These are phyloP conservation scores for Cheiracanthium punctorium DNA, from an alignment of 2,888 invertebrate genomes.

Conservation along the genomic window DNA sequence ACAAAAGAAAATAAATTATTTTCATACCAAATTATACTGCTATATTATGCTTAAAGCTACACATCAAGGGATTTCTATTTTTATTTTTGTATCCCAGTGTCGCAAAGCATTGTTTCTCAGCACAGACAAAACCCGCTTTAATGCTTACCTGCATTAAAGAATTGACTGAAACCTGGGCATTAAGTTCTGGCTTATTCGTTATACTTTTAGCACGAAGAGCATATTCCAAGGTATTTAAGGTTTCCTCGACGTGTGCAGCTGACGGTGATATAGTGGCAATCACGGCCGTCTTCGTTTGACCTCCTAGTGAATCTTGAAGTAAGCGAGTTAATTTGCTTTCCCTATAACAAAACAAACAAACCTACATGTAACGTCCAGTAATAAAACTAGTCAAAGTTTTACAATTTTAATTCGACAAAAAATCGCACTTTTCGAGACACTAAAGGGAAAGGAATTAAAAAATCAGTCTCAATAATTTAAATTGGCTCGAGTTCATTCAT, in stretches of 20 bases:
- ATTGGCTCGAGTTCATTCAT: too few relatives aligned
- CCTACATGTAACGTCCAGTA: too few relatives aligned
- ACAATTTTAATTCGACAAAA: too few relatives aligned
- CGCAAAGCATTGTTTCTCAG: not conserved
- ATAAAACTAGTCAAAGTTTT: too few relatives aligned
- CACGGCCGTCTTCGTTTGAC: conserved; percentile 96
- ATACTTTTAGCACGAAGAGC: conserved; percentile 96
- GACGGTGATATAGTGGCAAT: conserved; percentile 97
- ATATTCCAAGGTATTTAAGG: conserved; percentile 95
- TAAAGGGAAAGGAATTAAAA: too few relatives aligned
- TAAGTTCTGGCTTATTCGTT: conserved; percentile 90
- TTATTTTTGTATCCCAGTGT: not conserved
- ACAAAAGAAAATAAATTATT: too few relatives aligned
- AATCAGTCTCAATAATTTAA: too few relatives aligned
- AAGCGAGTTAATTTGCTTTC: conserved; percentile 97
- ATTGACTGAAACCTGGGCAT: conserved; percentile 78
- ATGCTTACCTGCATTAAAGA: conserved; percentile 81
- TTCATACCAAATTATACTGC: not conserved
- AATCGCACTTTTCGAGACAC: too few relatives aligned
- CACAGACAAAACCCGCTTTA: not conserved
- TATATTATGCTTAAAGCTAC: not conserved
- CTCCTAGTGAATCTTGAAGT: conserved; percentile 96
- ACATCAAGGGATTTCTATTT: not conserved
- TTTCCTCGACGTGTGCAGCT: conserved; percentile 90
- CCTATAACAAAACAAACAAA: conserved; percentile 76